Base-by-base conservation (phyloP, 2,888 invertebrate species). In the Gerris lacustris region DNA sequence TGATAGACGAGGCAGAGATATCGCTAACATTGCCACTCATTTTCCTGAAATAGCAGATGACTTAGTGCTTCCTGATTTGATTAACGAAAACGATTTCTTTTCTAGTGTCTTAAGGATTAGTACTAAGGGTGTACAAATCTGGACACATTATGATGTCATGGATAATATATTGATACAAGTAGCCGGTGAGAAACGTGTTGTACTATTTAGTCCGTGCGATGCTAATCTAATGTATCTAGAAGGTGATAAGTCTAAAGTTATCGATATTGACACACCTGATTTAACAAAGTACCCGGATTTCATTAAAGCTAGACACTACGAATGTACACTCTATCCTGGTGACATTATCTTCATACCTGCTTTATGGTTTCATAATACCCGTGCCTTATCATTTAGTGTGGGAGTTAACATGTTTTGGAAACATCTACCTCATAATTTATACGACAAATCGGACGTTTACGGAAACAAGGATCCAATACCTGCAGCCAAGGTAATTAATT, bases 141-240 rank as follows among this genome's bases (percentile, higher is more conserved):
- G 84, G 84, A 84, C 84, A 6, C 84, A 85, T 77, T 85, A 84
- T 78, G 84, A 85, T 79, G 82, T 84, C 0, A 83, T 84, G 83
- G 84, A 85, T 76, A 85, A 85, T 75, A 76, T 84, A 18, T 76
- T 85, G 66, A 80, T 84, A 69, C 84, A 84, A 77, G 69, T 73
- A 4, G 77, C 75, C 69, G 84, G 84, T 5, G 75, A 77, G 44
- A 85, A 85, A 75, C 75, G 80, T 69, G 81, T 83, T 6, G 80
- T 83, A 15, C 76, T 85, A 31, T 85, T 82, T 75, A 79, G 79
- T 70, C 84, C 85, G 5, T 75, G 74, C 18, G 83, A 84, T 77
- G 81, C 81, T 4, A 76, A 80, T 18, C 80, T 81, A 74, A 76
- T 85, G 67, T 84, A 85, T 75, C 77, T 85, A 71, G 79, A 81